Base-by-base conservation (phyloP, 2,113 vertebrate genomes). In the Smithornis capensis region DNA sequence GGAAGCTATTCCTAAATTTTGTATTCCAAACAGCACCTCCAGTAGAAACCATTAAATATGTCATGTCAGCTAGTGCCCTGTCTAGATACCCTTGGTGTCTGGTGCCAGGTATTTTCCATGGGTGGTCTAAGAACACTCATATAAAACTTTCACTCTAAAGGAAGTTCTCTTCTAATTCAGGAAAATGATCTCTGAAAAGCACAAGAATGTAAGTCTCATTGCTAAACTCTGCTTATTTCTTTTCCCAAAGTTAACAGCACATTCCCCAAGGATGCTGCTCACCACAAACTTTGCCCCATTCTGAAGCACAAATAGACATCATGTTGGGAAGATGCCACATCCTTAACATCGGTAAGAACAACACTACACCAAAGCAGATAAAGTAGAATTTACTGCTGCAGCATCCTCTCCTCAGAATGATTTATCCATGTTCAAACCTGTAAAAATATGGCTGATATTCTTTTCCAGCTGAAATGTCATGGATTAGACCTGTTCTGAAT, bases 261-360 rank as follows among this genome's bases (percentile, higher is more conserved):
- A 77, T 88, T 38, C 35, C 53, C 14, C 33, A 53, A 64, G 71
- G 37, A 52, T 44, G 53, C 37, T 19, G 60, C 97, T 96, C 59
- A 97, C 93, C 49, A 96, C 97, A 42, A 97, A 98, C 49, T 74
- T 82, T 84, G 83, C 33, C 11, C 97, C 96, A 63, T 94, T 98
- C 53, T 57, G 73, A 76, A 98, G 75, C 47, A 97, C 42, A 21
- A 70, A 83, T 1, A 97, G 96, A 50, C 93, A 52, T 2, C 95
- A 70, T 8, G 95, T 93, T 6, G 33, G 84, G 70, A 98, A 98
- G 22, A 96, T 97, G 31, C 92, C 97, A 78, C 96, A 53, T 95
- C 95, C 4, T 97, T 94, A 24, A 97, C 93, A 23, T 88, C 95
- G 1, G 87, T 97, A 67, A 98, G 52, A 5, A 97, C 97, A 6